Conservation (phyloP, 2,797 vertebrate species). For the Ficedula albicollis region DNA sequence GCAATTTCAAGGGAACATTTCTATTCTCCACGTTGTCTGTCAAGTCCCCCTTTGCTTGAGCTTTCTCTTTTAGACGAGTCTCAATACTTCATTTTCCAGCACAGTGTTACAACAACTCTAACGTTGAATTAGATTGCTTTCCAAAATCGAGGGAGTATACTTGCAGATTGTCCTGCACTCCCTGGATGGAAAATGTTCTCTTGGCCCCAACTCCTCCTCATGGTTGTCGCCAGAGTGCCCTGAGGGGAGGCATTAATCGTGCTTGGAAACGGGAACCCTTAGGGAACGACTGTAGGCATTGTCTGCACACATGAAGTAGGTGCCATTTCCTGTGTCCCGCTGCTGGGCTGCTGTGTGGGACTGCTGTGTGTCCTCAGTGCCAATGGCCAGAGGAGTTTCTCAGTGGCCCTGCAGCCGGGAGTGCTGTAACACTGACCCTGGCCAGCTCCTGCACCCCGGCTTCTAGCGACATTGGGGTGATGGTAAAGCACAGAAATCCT, state of each 20-base stretch:
- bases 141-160: neutral
- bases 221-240: neutral
- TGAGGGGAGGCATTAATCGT: neutral
- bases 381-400: neutral
- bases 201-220: neutral
- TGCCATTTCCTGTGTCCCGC: neutral
- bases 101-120: neutral
- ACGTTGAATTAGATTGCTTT: neutral
- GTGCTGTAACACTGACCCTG: neutral
- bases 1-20: neutral
- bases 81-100: neutral
- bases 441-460: neutral
- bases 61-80: neutral
- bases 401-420: neutral
- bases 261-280: neutral
- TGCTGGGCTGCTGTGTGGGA: neutral
- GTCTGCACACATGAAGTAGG: neutral
- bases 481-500: neutral
- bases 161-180: neutral
- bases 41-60: neutral
- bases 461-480: accelerated
- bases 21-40: neutral
- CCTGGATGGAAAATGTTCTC: neutral
- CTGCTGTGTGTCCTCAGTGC: neutral
- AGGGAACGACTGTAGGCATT: neutral